Conservation (phyloP, 2,113 vertebrate species). For the Arizona elegans region DNA sequence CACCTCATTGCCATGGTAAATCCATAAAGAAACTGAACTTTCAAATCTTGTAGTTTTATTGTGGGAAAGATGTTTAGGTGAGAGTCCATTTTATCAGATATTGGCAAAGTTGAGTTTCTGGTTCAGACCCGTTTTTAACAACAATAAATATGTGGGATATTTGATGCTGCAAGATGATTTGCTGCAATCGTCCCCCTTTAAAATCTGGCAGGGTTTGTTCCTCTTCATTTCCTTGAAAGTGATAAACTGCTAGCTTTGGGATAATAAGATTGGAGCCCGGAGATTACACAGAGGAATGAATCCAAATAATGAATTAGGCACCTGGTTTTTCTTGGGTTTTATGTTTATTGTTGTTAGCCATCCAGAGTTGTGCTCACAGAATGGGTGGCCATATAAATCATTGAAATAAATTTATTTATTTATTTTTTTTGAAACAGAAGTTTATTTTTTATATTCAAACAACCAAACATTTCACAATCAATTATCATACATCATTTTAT, state of each 20-base stretch:
- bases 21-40: neutral
- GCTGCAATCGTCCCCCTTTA: neutral
- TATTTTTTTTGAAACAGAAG: no score
- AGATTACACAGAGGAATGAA: neutral
- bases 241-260: neutral
- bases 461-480: no score
- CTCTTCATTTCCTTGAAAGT: neutral
- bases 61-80: neutral
- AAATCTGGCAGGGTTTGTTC: neutral
- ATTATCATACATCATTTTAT: no score
- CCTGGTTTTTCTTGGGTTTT: neutral
- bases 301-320: neutral
- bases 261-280: neutral
- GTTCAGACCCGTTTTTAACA: neutral
- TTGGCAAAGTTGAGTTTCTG: neutral
- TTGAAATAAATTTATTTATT: neutral
- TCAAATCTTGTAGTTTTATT: neutral
- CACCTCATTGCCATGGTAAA: neutral
- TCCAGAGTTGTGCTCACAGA: neutral
- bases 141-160: neutral
- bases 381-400: neutral
- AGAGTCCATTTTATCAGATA: neutral
- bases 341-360: neutral
- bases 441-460: no score
- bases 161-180: neutral